Evolutionary conservation across 2,888 invertebrate genomes (phyloP).

Genomic region (Pseudanteris insignis): DNA sequence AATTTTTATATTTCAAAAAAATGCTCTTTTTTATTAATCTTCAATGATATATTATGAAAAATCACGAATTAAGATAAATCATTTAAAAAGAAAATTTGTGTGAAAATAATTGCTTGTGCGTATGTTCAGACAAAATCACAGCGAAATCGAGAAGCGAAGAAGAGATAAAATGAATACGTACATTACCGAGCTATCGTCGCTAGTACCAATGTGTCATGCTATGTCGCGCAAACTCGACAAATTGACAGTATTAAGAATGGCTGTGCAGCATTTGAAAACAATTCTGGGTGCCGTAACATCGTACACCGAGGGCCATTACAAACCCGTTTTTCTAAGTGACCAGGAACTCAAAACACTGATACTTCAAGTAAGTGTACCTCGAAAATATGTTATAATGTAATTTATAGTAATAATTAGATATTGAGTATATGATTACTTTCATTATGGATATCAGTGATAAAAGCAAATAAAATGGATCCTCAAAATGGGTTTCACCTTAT

Average conservation of each 20-base stretch:
- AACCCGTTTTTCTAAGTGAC: conserved; percentile 85
- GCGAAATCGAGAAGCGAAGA: conserved; percentile 93
- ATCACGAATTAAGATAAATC: background rate
- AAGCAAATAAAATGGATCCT: too few relatives aligned
- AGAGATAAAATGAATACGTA: conserved; percentile 97
- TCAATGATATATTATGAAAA: background rate
- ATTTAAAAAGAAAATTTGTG: background rate
- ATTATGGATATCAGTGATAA: too few relatives aligned
- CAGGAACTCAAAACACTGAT: conserved; percentile 87
- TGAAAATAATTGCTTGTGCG: too few relatives aligned
- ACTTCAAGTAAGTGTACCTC: conserved; percentile 74
- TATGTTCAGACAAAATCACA: conserved; percentile 87
- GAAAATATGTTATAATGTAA: too few relatives aligned
- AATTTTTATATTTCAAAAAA: too few relatives aligned
- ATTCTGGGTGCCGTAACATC: conserved; percentile 78
- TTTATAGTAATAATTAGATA: too few relatives aligned
- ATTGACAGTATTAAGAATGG: conserved; percentile 88
- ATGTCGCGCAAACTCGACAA: conserved; percentile 94
- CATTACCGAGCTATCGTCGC: conserved; percentile 86
- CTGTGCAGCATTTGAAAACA: conserved; percentile 89
- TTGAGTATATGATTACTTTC: too few relatives aligned
- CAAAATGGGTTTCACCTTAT: too few relatives aligned
- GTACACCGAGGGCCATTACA: conserved; percentile 79
- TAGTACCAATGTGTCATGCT: conserved; percentile 94
- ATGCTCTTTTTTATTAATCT: too few relatives aligned